Evolutionary conservation across 2,113 vertebrate genomes (phyloP).

Genomic region (Pseudorectes ferrugineus): DNA sequence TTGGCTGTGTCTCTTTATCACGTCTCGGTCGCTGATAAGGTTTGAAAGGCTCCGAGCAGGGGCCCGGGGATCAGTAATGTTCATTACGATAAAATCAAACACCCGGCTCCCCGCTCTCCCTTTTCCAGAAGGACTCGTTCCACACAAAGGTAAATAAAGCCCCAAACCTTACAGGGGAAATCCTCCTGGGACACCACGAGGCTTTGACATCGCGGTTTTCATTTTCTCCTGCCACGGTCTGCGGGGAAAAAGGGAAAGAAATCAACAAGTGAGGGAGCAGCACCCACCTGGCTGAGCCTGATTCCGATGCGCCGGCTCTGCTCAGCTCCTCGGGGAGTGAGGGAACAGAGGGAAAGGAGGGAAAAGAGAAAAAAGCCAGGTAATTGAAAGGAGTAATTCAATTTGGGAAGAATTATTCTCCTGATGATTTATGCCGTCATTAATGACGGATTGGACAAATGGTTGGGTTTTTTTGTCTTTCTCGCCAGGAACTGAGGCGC

Average conservation of each 20-base stretch:
- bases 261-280: not conserved
- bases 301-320: not conserved
- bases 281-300: not conserved
- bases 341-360: not conserved
- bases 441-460: constrained; percentile 41
- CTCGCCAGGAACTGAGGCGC: not conserved
- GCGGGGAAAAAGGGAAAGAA: not conserved
- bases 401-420: constrained; percentile 36
- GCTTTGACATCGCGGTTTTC: not conserved
- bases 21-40: rapidly evolving
- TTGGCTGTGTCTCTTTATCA: not conserved
- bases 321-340: not conserved
- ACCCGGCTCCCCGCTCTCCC: not conserved
- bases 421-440: constrained; percentile 58
- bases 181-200: not conserved
- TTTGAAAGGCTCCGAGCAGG: not conserved
- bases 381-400: constrained; percentile 46
- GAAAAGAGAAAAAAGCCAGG: not conserved
- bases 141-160: not conserved
- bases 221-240: not conserved
- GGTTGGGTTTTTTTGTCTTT: not conserved
- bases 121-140: not conserved
- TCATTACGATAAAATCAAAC: constrained; percentile 6
- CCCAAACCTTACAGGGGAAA: not conserved
- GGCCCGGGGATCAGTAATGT: not conserved